Evolutionary conservation across 2,888 invertebrate genomes (phyloP), one percentile per base, ranked within the genome.

Genomic region (Crossocerus cetratus): DNA sequence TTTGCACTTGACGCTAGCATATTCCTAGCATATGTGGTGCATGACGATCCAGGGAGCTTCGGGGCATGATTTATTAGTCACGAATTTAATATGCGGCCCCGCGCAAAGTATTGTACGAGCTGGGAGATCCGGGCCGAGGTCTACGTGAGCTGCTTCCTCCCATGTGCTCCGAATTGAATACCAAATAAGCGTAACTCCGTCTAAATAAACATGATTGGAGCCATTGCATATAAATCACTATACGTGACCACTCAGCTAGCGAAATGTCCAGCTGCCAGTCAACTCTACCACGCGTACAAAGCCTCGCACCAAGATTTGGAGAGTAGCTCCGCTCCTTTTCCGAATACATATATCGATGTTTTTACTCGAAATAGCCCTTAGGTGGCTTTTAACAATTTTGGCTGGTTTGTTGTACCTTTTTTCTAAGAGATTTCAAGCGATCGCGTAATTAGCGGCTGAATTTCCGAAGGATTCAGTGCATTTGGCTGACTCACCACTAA

Each of bases 191-290:
- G 59, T 61, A 66, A 66, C 72, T 66, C 32, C 64, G 43, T 64
- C 60, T 56, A 72, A 74, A 74, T 67, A 67, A 74, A 74, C 72
- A 66, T 32, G 55, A 63, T 72, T 64, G 66, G 22, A 71, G 58
- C 45, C 49, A 60, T 69, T 45, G 57, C 44, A 13, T 45, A 57
- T 18, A 59, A 65, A 65, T 43, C 32, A 58, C 16, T 44, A 32
- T 32, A 20, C 42, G 3, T 55, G 16, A 13, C 22, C 21, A 61
- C 45, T 53, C 32, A 14, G 43, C 44, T 20, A 13, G 44, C 54
- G 13, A n/a, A 18, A 55, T 56, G 20, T 44, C 14, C 59, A 56
- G 60, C 32, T 32, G 8, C 32, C 8, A 32, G 8, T 32, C 32
- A 32, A 32, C 32, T 32, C 32, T 8, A 8, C 32, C 11, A 4